A percentile compares a stretch with the other conserved stretches of the same genome.
These are phyloP conservation scores for Pogona vitticeps DNA, from an alignment of 2,113 vertebrate species.

Conservation along the genomic window DNA sequence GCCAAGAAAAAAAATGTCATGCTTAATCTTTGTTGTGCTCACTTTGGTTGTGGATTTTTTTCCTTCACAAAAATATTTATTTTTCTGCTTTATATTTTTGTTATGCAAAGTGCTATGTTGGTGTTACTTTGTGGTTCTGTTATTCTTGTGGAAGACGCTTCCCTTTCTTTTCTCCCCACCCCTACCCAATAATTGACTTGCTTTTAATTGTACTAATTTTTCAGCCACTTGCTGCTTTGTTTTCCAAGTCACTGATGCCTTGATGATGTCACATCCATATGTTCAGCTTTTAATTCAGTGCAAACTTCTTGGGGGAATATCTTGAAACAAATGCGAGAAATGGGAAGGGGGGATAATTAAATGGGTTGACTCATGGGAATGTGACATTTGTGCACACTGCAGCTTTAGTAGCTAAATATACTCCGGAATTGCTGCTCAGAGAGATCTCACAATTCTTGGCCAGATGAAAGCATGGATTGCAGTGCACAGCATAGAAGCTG, in stretches of 20 bases:
- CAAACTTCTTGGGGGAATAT: slow-evolving; percentile 67
- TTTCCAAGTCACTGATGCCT: slow-evolving; percentile 66
- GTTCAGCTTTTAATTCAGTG: slow-evolving; percentile 70
- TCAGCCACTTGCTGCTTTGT: slow-evolving; percentile 68
- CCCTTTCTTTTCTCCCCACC: slow-evolving; percentile 58
- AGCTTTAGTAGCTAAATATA: slow-evolving; percentile 90
- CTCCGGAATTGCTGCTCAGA: slow-evolving; percentile 84
- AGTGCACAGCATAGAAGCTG: slow-evolving; percentile 54
- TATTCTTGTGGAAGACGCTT: slow-evolving; percentile 68
- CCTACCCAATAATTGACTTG: slow-evolving; percentile 41
- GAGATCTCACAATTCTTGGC: slow-evolving; percentile 61
- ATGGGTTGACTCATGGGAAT: slow-evolving; percentile 76
- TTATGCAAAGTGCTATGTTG: slow-evolving; percentile 74
- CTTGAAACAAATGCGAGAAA: slow-evolving; percentile 52
- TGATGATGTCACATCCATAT: slow-evolving; percentile 79
- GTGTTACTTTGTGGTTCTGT: slow-evolving; percentile 69
- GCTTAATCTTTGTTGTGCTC: slow-evolving; percentile 71
- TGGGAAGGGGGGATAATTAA: slow-evolving; percentile 62
- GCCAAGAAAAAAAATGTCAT: slow-evolving; percentile 54
- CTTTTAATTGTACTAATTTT: slow-evolving; percentile 67
- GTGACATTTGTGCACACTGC: slow-evolving; percentile 80
- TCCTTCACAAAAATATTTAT: slow-evolving; percentile 50
- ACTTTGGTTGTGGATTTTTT: slow-evolving; percentile 71
- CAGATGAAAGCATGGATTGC: slow-evolving; percentile 65
- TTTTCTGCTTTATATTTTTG: slow-evolving; percentile 56